These are phyloP conservation scores for Heliconius ethilla DNA, from an alignment of 2,888 invertebrate genomes.

Conservation along the genomic window DNA sequence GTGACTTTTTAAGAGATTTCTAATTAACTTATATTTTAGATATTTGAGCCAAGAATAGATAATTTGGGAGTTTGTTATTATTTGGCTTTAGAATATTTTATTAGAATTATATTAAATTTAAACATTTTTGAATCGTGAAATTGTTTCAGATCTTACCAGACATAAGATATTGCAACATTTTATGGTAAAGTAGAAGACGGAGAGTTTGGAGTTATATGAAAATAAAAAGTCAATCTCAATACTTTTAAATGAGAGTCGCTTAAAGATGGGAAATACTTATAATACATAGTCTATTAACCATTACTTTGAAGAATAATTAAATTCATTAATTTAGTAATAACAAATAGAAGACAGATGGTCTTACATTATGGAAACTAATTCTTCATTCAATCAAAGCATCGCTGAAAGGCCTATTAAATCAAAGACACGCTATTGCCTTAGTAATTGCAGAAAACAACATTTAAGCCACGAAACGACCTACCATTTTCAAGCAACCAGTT, in stretches of 20 bases:
- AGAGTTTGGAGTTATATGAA: not conserved
- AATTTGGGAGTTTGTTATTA: not conserved
- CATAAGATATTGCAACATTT: not conserved
- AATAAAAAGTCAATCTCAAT: not conserved
- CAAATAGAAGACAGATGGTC: conserved; percentile 43
- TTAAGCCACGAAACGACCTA: conserved; percentile 71
- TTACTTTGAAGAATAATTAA: conserved; percentile 13
- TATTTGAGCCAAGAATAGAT: not conserved
- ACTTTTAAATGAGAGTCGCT: not conserved
- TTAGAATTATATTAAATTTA: not conserved
- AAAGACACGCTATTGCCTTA: conserved; percentile 71
- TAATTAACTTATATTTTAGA: not conserved
- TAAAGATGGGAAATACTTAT: not conserved
- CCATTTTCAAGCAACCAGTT: conserved; percentile 56
- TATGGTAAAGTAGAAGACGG: not conserved
- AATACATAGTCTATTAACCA: not conserved
- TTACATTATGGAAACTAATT: conserved; percentile 48
- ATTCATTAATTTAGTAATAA: conserved; percentile 29
- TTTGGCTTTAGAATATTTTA: not conserved
- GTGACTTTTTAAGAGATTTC: not conserved
- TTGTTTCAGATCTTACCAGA: no score
- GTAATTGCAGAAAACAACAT: conserved; percentile 80
- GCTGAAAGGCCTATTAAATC: conserved; percentile 75
- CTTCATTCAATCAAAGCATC: conserved; percentile 54
- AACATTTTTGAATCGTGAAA: not conserved